Conservation (phyloP, 2,797 vertebrate genomes). For the Hydrolagus colliei region DNA sequence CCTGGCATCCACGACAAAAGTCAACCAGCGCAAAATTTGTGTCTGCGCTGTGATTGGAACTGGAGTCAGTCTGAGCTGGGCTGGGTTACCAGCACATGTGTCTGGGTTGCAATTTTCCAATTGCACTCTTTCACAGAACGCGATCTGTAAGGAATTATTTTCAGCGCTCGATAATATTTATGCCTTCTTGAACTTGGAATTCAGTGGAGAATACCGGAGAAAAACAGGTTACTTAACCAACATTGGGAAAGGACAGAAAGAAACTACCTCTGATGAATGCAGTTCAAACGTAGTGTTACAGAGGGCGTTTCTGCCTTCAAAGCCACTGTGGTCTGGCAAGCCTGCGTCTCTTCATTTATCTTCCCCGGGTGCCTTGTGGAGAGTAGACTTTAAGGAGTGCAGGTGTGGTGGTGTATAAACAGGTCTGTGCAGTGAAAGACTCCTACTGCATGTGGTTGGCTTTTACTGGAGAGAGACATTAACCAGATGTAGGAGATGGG, state of each 20-base stretch:
- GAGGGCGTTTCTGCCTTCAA: slow-evolving; percentile 39
- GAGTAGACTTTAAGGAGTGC: background rate
- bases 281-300: slow-evolving; percentile 16
- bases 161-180: slow-evolving; percentile 27
- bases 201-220: slow-evolving; percentile 2
- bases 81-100: background rate
- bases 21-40: background rate
- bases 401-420: slow-evolving; percentile 22
- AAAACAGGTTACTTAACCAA: slow-evolving; percentile 11
- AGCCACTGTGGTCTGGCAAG: slow-evolving; percentile 4
- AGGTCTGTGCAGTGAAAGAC: slow-evolving; percentile 21
- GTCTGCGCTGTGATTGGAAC: background rate
- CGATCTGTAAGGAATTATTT: slow-evolving; percentile 9
- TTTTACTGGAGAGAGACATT: slow-evolving; percentile 29
- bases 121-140: slow-evolving; percentile 18
- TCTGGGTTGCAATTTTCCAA: slow-evolving; percentile 11
- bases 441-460: slow-evolving; percentile 12
- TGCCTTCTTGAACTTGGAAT: slow-evolving; percentile 24
- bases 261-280: slow-evolving; percentile 29
- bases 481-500: slow-evolving; percentile 28
- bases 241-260: slow-evolving; percentile 26
- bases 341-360: slow-evolving; percentile 37
- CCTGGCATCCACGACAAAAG: too few species aligned
- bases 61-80: background rate
- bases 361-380: slow-evolving; percentile 31